Evolutionary conservation across 1,140 invertebrate genomes (phyloP).

Genomic region (Rhopalosiphum maidis): DNA sequence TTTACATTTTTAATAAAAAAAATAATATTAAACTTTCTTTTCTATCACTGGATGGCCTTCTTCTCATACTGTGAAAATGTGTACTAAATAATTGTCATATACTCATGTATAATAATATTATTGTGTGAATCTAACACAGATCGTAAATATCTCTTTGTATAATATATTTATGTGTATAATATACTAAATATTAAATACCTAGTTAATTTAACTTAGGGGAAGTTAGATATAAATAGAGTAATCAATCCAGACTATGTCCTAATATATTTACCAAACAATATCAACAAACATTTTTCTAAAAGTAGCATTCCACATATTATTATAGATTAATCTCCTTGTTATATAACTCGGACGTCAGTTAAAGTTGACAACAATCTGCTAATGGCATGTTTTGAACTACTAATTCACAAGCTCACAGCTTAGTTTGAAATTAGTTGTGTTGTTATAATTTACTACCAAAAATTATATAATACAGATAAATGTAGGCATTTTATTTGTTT

Average conservation of each 20-base stretch:
- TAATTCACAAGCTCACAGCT: background rate
- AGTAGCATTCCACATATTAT: background rate
- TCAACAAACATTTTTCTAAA: background rate
- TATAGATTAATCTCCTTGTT: background rate
- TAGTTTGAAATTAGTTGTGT: background rate
- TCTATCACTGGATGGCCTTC: too few relatives aligned
- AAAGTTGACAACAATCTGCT: conserved; percentile 35
- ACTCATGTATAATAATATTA: too few relatives aligned
- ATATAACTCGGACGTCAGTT: background rate
- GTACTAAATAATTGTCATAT: too few relatives aligned
- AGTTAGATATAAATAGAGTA: background rate
- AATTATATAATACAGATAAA: background rate
- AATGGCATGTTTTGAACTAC: conserved; percentile 14
- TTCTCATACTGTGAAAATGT: too few relatives aligned
- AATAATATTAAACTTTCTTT: too few relatives aligned
- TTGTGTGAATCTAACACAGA: too few relatives aligned
- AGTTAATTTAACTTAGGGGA: background rate
- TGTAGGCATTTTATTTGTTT: background rate
- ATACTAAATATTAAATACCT: background rate
- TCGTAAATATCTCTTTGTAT: too few relatives aligned
- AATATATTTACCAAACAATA: background rate
- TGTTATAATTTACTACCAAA: background rate
- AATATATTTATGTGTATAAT: too few relatives aligned
- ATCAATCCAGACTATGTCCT: background rate
- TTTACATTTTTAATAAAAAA: too few relatives aligned